phyloP scores from a whole-genome alignment of 2,888 invertebrate genomes.

The Chorisops tibialis region DNA sequence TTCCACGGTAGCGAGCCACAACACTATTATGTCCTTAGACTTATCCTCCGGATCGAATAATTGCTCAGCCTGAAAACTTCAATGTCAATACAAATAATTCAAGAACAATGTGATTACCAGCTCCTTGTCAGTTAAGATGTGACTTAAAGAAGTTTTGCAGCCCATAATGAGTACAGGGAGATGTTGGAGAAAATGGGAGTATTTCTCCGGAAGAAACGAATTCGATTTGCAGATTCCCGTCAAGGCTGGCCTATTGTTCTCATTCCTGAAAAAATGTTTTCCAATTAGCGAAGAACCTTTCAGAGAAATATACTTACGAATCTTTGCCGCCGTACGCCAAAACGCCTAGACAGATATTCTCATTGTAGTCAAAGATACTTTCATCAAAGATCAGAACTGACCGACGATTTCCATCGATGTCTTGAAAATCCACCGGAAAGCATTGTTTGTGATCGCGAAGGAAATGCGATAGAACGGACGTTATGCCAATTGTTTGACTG shows the following conservation, averaged over 20 bases:
- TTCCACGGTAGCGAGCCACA: slow-evolving; percentile 41
- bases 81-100: background rate
- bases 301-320: slow-evolving; percentile 23
- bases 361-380: slow-evolving; percentile 35
- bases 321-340: slow-evolving; percentile 40
- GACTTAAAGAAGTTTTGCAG: slow-evolving; percentile 38
- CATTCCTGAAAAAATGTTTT: slow-evolving; percentile 29
- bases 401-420: slow-evolving; percentile 36
- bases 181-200: slow-evolving; percentile 38
- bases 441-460: slow-evolving; percentile 38
- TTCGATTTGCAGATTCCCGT: slow-evolving; percentile 41
- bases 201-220: slow-evolving; percentile 40
- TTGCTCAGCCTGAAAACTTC: slow-evolving; percentile 27
- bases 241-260: slow-evolving; percentile 36
- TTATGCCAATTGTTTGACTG: slow-evolving; percentile 38
- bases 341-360: slow-evolving; percentile 41
- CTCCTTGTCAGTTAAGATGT: slow-evolving; percentile 35
- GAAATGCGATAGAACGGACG: slow-evolving; percentile 41
- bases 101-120: slow-evolving; percentile 30
- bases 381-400: slow-evolving; percentile 38
- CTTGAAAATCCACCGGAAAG: slow-evolving; percentile 34
- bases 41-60: slow-evolving; percentile 32
- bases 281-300: background rate
- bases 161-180: slow-evolving; percentile 42
- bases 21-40: slow-evolving; percentile 36